These are phyloP conservation scores for Bugula neritina DNA, from an alignment of 2,888 invertebrate genomes.

Conservation along the genomic window DNA sequence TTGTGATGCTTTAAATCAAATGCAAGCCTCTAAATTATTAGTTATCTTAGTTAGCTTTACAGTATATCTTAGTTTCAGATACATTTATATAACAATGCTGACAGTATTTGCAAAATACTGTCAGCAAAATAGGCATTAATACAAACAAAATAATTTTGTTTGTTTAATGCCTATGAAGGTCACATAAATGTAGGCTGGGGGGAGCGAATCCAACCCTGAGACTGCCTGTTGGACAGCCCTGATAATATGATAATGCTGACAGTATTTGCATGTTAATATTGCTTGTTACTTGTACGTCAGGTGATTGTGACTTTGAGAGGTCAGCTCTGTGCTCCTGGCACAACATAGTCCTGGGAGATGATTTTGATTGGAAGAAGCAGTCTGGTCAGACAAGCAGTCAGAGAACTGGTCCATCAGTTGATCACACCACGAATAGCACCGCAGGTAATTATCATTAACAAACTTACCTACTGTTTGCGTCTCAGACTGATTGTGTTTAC, in stretches of 20 bases:
- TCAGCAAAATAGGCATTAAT: too few relatives aligned
- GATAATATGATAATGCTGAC: neutral
- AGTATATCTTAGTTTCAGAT: too few relatives aligned
- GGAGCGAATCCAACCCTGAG: too few relatives aligned
- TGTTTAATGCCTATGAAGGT: too few relatives aligned
- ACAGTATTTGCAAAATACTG: too few relatives aligned
- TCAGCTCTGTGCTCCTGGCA: constrained; percentile 41
- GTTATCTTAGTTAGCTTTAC: neutral
- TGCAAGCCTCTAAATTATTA: neutral
- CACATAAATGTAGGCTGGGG: too few relatives aligned
- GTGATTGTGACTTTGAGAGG: constrained; percentile 32
- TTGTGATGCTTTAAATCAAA: neutral
- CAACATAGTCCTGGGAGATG: constrained; percentile 34
- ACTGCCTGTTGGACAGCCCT: too few relatives aligned
- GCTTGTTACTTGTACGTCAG: neutral
- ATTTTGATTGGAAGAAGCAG: constrained; percentile 42
- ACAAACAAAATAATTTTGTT: too few relatives aligned
- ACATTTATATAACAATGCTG: too few relatives aligned
- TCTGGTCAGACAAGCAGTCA: constrained; percentile 33
- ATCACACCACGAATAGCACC: constrained; percentile 36
- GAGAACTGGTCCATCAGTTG: constrained; percentile 40
- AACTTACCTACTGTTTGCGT: too few relatives aligned
- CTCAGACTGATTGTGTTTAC: too few relatives aligned
- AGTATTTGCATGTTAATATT: neutral
- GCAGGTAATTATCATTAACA: neutral